Base-by-base conservation (phyloP, 2,113 vertebrate genomes). In the Hyperopisus bebe region DNA sequence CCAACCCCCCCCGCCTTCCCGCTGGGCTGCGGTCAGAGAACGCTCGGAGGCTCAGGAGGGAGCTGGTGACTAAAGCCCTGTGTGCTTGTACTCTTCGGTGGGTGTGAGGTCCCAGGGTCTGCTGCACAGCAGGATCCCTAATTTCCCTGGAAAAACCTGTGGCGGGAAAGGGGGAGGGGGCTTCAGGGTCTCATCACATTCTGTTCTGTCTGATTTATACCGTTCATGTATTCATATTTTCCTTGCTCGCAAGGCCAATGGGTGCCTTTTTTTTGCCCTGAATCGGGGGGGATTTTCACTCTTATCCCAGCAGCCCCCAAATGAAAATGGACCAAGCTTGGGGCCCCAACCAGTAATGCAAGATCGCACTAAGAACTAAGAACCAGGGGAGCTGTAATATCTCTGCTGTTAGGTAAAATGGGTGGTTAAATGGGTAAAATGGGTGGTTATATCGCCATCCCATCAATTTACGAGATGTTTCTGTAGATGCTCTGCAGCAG, bases 1-100 rank as follows among this genome's bases (percentile, higher is more conserved):
- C 44, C 47, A 3, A 50, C 53, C 74, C 47, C 74, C 44, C 42
- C 21, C 83, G 51, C 42, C 55, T 83, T 11, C 77, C 27, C 48
- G 35, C 77, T 84, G 88, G 50, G 50, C 74, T 89, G 88, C 42
- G 77, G 88, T 77, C 21, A 80, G 77, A 80, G 31, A n/a, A 31
- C 24, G 42, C 46, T 89, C 35, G 15, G 88, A 19, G 77, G 51
- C 51, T 24, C 35, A 19, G 50, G 31, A 35, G 17, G 35, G 31
- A 89, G 88, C 74, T 35, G 70, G 48, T 83, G 89, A 89, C 77
- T 89, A 48, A 58, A 31, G 51, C 39, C 55, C 87, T 62, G 80
- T 89, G 80, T 89, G 89, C n/a, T 80, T 46, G 9, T 19, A 5
- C 77, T 58, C 77, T 19, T 27, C 50, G 39, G 77, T 58, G 21